Evolutionary conservation across 2,113 vertebrate species (phyloP).

Genomic region (Mesitornis unicolor): DNA sequence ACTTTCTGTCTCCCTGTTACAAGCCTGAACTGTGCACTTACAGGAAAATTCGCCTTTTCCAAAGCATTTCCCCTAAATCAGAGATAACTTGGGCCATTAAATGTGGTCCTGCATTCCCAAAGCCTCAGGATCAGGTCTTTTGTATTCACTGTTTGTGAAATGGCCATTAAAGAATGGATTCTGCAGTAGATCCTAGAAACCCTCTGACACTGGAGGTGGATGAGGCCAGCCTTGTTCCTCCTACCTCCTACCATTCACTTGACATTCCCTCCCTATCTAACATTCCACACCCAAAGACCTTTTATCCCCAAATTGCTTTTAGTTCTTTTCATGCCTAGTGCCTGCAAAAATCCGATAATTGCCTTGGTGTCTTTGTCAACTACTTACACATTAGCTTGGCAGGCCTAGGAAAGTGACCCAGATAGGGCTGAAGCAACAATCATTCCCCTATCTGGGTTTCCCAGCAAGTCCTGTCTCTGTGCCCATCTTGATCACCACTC

Average conservation of each 20-base stretch:
- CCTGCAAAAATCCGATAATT: background rate
- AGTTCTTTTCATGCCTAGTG: background rate
- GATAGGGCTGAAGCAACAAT: background rate
- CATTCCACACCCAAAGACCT: background rate
- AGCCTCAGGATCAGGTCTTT: background rate
- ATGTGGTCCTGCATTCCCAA: background rate
- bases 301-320: background rate
- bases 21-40: background rate
- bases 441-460: background rate
- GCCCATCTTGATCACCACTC: conserved; percentile 20
- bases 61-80: background rate
- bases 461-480: background rate
- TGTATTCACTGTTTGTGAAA: background rate
- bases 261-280: background rate
- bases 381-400: accelerated
- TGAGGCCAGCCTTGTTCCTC: background rate
- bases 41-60: background rate
- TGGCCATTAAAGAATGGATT: background rate
- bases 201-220: background rate
- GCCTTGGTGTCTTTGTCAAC: background rate
- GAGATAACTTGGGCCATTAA: background rate
- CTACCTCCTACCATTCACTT: background rate
- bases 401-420: background rate
- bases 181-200: background rate
- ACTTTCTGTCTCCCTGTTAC: background rate